phyloP scores from a whole-genome alignment of 2,888 invertebrate species.

The Sinotaia quadrata region DNA sequence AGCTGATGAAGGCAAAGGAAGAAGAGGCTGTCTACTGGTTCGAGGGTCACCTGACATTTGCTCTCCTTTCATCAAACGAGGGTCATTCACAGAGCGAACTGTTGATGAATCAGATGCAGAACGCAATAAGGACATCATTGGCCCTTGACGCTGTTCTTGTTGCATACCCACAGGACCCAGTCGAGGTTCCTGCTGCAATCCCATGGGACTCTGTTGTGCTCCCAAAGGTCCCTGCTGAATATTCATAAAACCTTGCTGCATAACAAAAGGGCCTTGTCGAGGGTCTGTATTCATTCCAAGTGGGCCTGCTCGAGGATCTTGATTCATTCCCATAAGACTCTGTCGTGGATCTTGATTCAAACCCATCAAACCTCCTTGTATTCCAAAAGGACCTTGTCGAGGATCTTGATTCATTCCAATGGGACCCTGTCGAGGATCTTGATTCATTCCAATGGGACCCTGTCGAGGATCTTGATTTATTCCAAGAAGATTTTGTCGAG shows the following conservation, averaged over 20 bases:
- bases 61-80: not conserved
- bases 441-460: constrained; percentile 32
- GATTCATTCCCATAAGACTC: constrained; percentile 10
- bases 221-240: constrained; percentile 10
- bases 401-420: constrained; percentile 15
- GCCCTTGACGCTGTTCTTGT: not conserved
- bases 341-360: constrained; percentile 32
- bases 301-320: constrained; percentile 3
- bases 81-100: not conserved
- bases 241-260: constrained; percentile 1
- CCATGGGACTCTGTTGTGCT: constrained; percentile 6
- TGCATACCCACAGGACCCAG: constrained; percentile 2
- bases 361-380: constrained; percentile 19
- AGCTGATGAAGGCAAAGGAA: not conserved
- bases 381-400: constrained; percentile 2
- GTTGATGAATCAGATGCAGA: no score
- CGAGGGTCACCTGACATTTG: not conserved
- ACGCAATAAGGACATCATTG: not conserved
- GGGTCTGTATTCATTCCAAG: constrained; percentile 25
- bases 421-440: constrained; percentile 38
- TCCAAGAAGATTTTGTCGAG: constrained; percentile 3
- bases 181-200: not conserved
- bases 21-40: not conserved
- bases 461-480: constrained; percentile 11
- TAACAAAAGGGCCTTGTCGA: not conserved